Conservation (phyloP, 64 coral and sea anemone species). For the Montipora foliosa region DNA sequence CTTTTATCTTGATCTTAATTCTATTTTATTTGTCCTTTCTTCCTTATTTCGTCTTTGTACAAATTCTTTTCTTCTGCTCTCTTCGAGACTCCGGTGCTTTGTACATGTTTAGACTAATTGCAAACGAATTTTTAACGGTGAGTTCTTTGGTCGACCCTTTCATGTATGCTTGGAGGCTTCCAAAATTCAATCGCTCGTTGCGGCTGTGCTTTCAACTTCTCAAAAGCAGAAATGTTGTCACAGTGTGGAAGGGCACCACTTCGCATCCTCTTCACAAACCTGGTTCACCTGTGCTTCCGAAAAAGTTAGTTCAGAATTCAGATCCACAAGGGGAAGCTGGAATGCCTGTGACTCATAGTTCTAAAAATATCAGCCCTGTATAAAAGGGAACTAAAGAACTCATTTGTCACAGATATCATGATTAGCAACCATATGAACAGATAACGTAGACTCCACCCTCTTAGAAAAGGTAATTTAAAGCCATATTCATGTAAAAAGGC, state of each 20-base stretch:
- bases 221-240: neutral
- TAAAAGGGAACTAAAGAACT: too few species aligned
- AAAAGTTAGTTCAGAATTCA: neutral
- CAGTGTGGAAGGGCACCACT: neutral
- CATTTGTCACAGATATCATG: too few species aligned
- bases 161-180: slow-evolving; percentile 35
- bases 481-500: too few species aligned
- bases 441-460: too few species aligned
- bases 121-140: slow-evolving; percentile 12
- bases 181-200: slow-evolving; percentile 13
- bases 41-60: slow-evolving; percentile 19
- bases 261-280: neutral
- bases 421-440: too few species aligned
- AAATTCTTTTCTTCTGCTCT: slow-evolving; percentile 27
- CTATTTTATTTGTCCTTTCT: slow-evolving; percentile 18
- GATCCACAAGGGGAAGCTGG: neutral
- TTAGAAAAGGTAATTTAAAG: too few species aligned
- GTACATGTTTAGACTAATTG: neutral
- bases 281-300: neutral
- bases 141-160: slow-evolving; percentile 30
- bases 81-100: slow-evolving; percentile 5
- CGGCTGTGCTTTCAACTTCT: neutral
- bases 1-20: slow-evolving; percentile 9
- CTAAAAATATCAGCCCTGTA: too few species aligned
- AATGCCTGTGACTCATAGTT: too few species aligned